Conservation (phyloP, 2,113 vertebrate species). For the Tapirus terrestris region DNA sequence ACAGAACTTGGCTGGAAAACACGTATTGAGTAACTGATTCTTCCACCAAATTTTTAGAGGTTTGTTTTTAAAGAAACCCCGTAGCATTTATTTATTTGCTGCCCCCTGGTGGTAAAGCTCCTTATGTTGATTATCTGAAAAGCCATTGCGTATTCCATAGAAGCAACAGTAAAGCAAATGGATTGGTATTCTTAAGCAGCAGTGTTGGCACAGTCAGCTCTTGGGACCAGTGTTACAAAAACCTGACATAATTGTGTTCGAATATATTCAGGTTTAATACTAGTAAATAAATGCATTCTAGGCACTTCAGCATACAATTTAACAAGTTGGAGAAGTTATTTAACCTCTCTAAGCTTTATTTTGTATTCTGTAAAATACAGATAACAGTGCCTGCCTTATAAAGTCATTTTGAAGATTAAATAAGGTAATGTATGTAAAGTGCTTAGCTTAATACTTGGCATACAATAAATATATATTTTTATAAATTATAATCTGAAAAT, state of each 20-base stretch:
- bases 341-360: neutral
- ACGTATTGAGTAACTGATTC: neutral
- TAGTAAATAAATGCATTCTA: neutral
- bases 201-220: neutral
- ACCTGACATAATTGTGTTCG: neutral
- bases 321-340: neutral
- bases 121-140: neutral
- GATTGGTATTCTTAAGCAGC: neutral
- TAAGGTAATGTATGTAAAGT: neutral
- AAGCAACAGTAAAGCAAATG: neutral
- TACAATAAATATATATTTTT: neutral
- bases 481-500: neutral
- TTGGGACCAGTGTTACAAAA: neutral
- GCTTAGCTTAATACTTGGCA: neutral
- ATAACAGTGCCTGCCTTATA: neutral
- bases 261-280: neutral
- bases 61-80: neutral
- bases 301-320: neutral
- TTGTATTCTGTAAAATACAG: neutral
- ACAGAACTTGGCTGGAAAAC: neutral
- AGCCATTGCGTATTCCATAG: neutral
- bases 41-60: neutral
- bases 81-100: conserved; percentile 37
- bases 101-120: conserved; percentile 59
- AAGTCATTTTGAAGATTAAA: neutral